Base-by-base conservation (phyloP, 1,140 invertebrate genomes). In the Drosophila teissieri region DNA sequence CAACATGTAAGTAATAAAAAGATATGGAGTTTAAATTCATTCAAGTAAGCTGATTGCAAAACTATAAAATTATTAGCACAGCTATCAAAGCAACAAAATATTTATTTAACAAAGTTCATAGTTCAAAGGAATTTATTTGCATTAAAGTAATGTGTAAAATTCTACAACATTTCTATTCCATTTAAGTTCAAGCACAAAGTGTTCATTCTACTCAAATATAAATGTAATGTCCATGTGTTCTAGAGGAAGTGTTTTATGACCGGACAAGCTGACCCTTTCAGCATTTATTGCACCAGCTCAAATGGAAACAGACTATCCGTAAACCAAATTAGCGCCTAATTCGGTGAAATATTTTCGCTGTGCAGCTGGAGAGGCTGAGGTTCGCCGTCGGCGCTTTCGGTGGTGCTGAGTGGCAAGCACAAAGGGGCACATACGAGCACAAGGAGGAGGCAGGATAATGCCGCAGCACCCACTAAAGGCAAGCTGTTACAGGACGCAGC, bases 401-500 rank as follows among this genome's bases (percentile, higher is more conserved):
- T n/a, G 17, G 42, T 19, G 19, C 17, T 69, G 67, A 57, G 44
- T 63, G 64, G 61, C 78, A 77, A 70, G 61, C 69, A 58, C 77
- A 67, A 62, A 65, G 54, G 61, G 46, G 34, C 74, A 34, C 55
- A 75, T 27, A 46, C 37, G 34, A 14, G 58, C 22, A 2, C 3
- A 5, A 24, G 22, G 22, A 24, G 22, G 24, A 24, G 24, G 24
- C 24, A 54, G 48, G 22, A 51, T 34, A 55, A 54, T 40, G 60
- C 39, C 37, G 4, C 55, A 49, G 39, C 42, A 57, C 37, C 51
- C 52, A 55, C 73, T 77, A 45, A 73, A 37, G 57, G 40, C 78
- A 80, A 80, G 72, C 78, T 76, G 78, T 80, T 75, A 70, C 65
- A 45, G 62, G 65, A 46, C 73, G 44, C 49, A 52, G 48, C 24